Evolutionary conservation across 2,113 vertebrate species (phyloP), one percentile per base, ranked within the genome.

Genomic region (Dipodomys stephensi): DNA sequence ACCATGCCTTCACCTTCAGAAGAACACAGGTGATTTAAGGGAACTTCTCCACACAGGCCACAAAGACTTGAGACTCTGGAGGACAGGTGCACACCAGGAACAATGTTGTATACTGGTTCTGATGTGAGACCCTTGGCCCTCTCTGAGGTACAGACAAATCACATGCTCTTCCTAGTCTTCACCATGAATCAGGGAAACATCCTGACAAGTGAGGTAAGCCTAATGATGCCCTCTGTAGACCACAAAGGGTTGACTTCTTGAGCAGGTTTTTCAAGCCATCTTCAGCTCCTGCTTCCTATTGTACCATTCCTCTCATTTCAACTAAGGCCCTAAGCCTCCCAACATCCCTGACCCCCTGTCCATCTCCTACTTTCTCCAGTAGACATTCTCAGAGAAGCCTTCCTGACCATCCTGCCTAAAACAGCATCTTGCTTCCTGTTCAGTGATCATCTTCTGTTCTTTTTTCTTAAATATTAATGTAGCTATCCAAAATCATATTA

Each of bases 361-460:
- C 32, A 73, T 64, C 65, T 87, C 65, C 25, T 95, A 65, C 39
- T 49, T 39, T 92, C 57, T 95, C 53, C 79, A 88, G 35, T 25
- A 7, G 32, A 92, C 92, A 93, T 74, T 60, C 32, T 11, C n/a
- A 76, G n/a, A 85, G 60, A 89, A 79, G 11, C 30, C 23, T 84
- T 86, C 18, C 79, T 73, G 65, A 44, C 72, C 10, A 73, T 88
- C 78, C 28, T 64, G n/a, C 60, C 35, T 91, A 94, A 95, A 81
- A 64, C 7, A 83, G 28, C 28, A 64, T 76, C 88, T 88, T 78
- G n/a, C 83, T 86, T 90, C 62, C 86, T 78, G 35, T 35, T 88
- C 68, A 89, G 18, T 81, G 32, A 12, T 49, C 49, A 28, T 74
- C 25, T 79, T 71, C 35, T 44, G 7, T 6, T 87, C 25, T 64